Percentiles rank a stretch among this genome's conserved stretches.
These are phyloP conservation scores for Caenorhabditis elegans DNA, from an alignment of 1,140 invertebrate genomes.

Conservation along the genomic window DNA sequence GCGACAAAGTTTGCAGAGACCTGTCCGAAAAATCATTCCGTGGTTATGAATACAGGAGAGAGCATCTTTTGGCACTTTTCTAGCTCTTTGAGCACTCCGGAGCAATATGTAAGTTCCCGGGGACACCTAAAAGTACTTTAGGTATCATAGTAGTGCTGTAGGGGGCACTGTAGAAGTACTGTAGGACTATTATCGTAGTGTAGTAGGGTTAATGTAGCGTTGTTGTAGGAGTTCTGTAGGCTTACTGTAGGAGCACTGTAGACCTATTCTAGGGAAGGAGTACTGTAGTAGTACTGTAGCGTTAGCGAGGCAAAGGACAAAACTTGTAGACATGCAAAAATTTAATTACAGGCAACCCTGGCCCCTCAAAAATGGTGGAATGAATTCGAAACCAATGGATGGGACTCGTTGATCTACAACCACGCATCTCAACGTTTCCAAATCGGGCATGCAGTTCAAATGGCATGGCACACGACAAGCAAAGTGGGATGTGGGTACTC, in stretches of 20 bases:
- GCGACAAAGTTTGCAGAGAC: not conserved
- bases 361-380: slow-evolving; percentile 2
- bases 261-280: no score
- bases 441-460: slow-evolving; percentile 9
- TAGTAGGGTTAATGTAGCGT: no score
- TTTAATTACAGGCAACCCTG: not conserved
- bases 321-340: no score
- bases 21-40: not conserved
- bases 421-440: not conserved
- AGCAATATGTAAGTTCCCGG: not conserved
- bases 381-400: not conserved
- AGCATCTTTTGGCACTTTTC: slow-evolving; percentile 2
- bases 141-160: no score
- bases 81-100: not conserved
- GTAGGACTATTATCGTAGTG: no score
- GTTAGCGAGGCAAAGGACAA: no score
- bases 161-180: no score
- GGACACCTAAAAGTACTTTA: no score
- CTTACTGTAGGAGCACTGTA: no score
- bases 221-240: no score
- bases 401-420: not conserved
- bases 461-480: not conserved
- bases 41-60: not conserved
- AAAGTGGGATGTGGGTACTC: slow-evolving; percentile 6
- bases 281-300: no score